Base-by-base conservation (phyloP, 1,140 invertebrate genomes). In the Achroia grisella region DNA sequence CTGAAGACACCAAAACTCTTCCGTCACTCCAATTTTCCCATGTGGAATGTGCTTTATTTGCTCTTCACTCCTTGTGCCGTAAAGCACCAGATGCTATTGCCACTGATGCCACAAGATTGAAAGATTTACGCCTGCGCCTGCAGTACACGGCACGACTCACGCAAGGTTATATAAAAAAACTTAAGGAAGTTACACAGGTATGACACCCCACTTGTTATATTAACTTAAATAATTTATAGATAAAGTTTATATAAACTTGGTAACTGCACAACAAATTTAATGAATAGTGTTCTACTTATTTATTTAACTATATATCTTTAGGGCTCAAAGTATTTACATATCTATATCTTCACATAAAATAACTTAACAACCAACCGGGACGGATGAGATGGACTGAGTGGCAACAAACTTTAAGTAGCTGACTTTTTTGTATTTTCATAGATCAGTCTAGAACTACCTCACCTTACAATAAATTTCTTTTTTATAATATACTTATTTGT, bases 71-170 rank as follows among this genome's bases (percentile, higher is more conserved):
- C 50, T 69, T 98, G n/a, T 94, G 92, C 15, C 90, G 93, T 52
- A 92, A 94, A 63, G 88, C 89, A 63, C 92, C 94, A 4, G 93
- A 94, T 53, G 70, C 79, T 14, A 86, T 98, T 4, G 90, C 91
- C 28, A 90, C 91, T 34, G 93, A 98, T 86, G 83, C 90, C 10
- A 91, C 94, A 27, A 89, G 91, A 60, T 84, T 98, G 0, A 98
- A 97, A 81, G 95, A 98, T 69, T 95, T 98, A 56, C 90, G 94
- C 49, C 77, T 94, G 37, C 90, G 95, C 57, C 86, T 99, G 36
- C 95, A 97, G 73, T 98, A 97, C 86, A 94, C 98, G 75, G 96
- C 96, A 0, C 89, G 96, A 48, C 93, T 95, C 10, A 95, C 95
- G 58, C 95, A 98, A 87, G 95, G 93, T 14, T 97, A 97, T 61